Conservation (phyloP, 23 tunicate species). For the Trididemnum miniatum region DNA sequence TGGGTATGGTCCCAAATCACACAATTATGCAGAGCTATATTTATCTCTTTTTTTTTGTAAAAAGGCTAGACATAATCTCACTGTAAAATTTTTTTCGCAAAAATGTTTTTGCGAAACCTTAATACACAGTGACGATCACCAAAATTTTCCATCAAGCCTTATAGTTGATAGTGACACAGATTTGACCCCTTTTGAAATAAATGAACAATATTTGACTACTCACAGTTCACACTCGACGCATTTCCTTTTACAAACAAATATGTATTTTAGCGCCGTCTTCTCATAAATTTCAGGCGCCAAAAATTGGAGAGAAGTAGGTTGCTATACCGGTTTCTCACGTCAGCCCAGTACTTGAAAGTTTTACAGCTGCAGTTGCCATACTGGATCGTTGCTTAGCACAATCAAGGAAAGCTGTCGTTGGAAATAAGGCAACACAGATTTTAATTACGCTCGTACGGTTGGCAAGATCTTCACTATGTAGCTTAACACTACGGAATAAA, state of each 20-base stretch:
- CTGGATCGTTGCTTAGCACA: too few species aligned
- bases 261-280: neutral
- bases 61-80: too few species aligned
- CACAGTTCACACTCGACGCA: neutral
- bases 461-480: neutral
- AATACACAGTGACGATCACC: too few species aligned
- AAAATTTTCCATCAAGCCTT: too few species aligned
- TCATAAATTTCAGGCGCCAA: neutral
- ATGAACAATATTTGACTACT: neutral
- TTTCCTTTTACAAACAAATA: neutral
- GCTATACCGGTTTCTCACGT: neutral
- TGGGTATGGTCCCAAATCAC: too few species aligned
- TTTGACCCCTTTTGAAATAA: constrained; percentile 1
- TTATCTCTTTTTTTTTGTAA: too few species aligned
- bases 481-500: neutral
- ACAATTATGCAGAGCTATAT: too few species aligned
- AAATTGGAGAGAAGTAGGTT: neutral
- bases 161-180: neutral
- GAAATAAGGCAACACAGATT: neutral
- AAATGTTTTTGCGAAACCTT: too few species aligned
- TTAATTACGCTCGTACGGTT: neutral
- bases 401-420: too few species aligned
- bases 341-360: too few species aligned
- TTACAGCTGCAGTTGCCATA: too few species aligned
- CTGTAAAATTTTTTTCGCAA: too few species aligned